Percentiles rank a stretch among this genome's conserved stretches.
Evolutionary conservation across 35 echinoderm and acorn worm species (phyloP).

Genomic region (Chiridota heheva): DNA sequence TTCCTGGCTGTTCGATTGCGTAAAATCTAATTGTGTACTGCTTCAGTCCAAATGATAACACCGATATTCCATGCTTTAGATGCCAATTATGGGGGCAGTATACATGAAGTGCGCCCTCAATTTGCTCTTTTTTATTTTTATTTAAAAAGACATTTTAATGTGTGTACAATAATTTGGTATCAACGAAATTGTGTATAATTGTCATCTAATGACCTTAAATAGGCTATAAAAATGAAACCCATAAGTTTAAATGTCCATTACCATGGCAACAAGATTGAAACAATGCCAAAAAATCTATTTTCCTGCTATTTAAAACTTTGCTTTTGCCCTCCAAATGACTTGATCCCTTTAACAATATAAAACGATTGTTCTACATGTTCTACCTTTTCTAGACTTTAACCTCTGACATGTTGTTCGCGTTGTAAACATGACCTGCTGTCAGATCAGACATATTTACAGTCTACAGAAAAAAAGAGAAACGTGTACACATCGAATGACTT

Average conservation of each 20-base stretch:
- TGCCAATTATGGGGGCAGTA: constrained; percentile 14
- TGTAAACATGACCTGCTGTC: not conserved
- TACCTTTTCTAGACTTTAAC: too few species aligned
- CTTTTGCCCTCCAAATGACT: too few species aligned
- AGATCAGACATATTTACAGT: too few species aligned
- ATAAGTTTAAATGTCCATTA: constrained; percentile 15
- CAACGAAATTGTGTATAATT: constrained; percentile 2
- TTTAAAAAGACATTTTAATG: not conserved
- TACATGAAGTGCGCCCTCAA: not conserved
- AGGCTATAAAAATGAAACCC: constrained; percentile 11
- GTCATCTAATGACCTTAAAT: not conserved
- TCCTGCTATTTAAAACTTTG: too few species aligned
- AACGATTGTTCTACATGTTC: too few species aligned
- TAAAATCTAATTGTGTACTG: too few species aligned
- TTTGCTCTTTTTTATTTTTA: not conserved
- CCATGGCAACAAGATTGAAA: constrained; percentile 24
- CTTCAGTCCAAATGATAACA: too few species aligned
- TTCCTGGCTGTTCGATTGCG: too few species aligned
- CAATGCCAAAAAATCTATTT: too few species aligned
- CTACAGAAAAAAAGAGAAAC: too few species aligned
- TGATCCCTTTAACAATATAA: constrained; percentile 16
- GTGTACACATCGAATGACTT: too few species aligned
- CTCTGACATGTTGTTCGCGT: not conserved
- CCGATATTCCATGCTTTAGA: too few species aligned
- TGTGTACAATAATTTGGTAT: constrained; percentile 10